Evolutionary conservation across 2,113 vertebrate genomes (phyloP), one percentile per base, ranked within the genome.

Genomic region (Urocynchramus pylzowi): DNA sequence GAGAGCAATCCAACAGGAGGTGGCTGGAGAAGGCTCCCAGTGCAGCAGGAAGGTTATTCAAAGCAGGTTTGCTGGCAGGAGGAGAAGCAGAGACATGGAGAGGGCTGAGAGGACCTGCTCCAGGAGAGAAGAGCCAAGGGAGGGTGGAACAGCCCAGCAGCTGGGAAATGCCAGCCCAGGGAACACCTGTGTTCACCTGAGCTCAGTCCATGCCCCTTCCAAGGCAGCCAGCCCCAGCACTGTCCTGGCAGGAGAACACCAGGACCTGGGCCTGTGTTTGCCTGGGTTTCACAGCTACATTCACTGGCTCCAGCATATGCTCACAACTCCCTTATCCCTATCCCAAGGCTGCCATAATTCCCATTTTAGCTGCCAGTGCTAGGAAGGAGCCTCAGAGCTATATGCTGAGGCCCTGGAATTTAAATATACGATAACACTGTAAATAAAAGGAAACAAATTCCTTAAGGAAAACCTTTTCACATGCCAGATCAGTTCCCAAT

Each of bases 371-470:
- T 95, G 95, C 89, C 89, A 92, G 86, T 45, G 71, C 76, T 78
- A 89, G 80, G 77, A 94, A 67, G 7, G 7, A 95, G 90, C 69
- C 76, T 95, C 88, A 68, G 74, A 93, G 78, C 74, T 94, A 88
- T 81, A 93, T 18, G 54, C 65, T 69, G 87, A 94, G 94, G 90
- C 86, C 92, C 80, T 93, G 80, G 70, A 94, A 96, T 95, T 96
- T 80, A 92, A 96, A 96, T 95, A 71, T 4, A 82, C 0, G 50
- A 87, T 96, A 96, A 96, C 85, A 89, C 73, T 89, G 90, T 91
- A 96, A 97, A 95, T 87, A 96, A 84, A 93, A 96, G 86, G 90
- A 96, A 96, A 91, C 80, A 90, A 95, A 96, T 96, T 97, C 94
- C 94, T 96, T 42, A 75, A 94, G 95, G 93, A 96, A 95, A 96